These are phyloP conservation scores for Synergus gifuensis DNA, from an alignment of 2,888 invertebrate species.

Conservation along the genomic window DNA sequence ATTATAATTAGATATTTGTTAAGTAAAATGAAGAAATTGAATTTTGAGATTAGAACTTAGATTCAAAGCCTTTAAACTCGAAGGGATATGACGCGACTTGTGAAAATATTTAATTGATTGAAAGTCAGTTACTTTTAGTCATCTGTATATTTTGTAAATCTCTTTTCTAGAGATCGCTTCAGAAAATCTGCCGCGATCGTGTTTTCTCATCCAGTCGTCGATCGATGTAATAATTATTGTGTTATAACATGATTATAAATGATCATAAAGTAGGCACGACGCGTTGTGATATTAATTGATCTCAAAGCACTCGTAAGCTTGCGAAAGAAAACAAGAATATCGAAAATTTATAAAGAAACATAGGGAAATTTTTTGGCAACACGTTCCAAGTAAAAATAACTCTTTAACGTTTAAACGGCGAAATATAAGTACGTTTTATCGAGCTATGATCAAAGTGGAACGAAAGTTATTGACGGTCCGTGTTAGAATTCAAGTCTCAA, in stretches of 20 bases:
- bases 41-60: no score
- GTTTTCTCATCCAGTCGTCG: neutral
- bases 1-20: no score
- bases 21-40: no score
- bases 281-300: slow-evolving; percentile 71
- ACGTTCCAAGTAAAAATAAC: neutral
- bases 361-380: neutral
- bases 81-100: slow-evolving; percentile 21
- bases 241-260: slow-evolving; percentile 48
- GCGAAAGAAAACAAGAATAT: slow-evolving; percentile 47
- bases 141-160: slow-evolving; percentile 28
- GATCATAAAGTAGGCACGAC: slow-evolving; percentile 52
- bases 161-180: slow-evolving; percentile 11
- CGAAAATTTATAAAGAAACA: slow-evolving; percentile 27
- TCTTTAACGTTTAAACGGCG: slow-evolving; percentile 2
- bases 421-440: neutral
- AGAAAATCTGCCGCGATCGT: slow-evolving; percentile 10
- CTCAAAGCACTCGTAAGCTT: slow-evolving; percentile 69
- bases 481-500: neutral
- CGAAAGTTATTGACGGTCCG: neutral
- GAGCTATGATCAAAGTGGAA: neutral
- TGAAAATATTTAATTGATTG: slow-evolving; percentile 13
- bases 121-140: neutral
- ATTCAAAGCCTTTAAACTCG: neutral
- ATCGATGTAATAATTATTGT: slow-evolving; percentile 30